Percentiles rank a stretch among this genome's conserved stretches.
Evolutionary conservation across 2,888 invertebrate species (phyloP).

Genomic region (Apotomis capreana): DNA sequence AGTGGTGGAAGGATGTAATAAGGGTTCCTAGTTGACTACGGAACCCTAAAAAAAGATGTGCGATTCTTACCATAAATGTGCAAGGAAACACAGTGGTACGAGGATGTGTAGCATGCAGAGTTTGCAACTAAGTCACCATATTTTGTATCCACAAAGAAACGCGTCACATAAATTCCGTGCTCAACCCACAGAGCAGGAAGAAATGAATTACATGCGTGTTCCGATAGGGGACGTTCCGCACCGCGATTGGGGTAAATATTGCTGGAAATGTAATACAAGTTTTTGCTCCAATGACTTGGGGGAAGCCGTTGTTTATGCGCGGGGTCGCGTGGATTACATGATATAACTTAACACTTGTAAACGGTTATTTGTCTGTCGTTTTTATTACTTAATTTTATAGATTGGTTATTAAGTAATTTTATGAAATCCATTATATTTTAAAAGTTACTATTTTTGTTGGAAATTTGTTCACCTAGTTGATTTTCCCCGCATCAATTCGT

Average conservation of each 20-base stretch:
- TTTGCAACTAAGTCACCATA: not conserved
- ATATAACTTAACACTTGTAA: conserved; percentile 20
- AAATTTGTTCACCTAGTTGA: no score
- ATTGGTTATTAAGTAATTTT: not conserved
- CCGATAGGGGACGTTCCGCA: conserved; percentile 9
- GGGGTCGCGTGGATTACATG: conserved; percentile 22
- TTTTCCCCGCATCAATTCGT: no score
- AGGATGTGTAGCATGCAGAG: no score
- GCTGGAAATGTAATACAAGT: conserved; percentile 31
- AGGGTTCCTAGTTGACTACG: no score
- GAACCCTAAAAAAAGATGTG: no score
- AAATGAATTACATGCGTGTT: conserved; percentile 30
- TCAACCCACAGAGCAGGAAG: not conserved
- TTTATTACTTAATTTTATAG: conserved; percentile 5
- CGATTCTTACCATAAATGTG: no score
- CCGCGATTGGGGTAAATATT: conserved; percentile 32
- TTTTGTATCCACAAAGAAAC: not conserved
- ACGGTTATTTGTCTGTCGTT: conserved; percentile 2
- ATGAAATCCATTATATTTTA: not conserved
- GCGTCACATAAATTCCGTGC: not conserved
- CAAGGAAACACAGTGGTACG: no score
- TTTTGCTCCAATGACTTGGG: conserved; percentile 34
- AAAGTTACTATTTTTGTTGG: not conserved
- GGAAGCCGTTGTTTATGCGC: conserved; percentile 19
- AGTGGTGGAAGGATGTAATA: no score